These are phyloP conservation scores for Paracanthobrama guichenoti DNA, from an alignment of 2,113 vertebrate species.

Conservation along the genomic window DNA sequence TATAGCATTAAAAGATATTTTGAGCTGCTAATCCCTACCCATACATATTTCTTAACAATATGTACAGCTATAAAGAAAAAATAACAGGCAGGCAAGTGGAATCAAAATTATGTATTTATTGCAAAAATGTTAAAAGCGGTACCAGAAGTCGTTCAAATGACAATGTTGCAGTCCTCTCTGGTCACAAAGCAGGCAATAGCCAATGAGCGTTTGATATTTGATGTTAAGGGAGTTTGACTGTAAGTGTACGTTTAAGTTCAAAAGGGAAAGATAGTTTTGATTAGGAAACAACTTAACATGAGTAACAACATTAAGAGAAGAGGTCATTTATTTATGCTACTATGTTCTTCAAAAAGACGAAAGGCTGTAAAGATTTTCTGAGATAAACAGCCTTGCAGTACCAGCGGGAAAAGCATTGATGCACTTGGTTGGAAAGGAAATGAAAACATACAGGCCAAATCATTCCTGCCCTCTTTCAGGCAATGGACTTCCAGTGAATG, in stretches of 20 bases:
- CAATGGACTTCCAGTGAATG: conserved; percentile 63
- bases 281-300: not conserved
- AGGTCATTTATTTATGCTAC: not conserved
- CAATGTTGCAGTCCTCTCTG: too few species aligned
- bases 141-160: too few species aligned
- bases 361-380: not conserved
- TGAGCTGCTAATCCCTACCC: too few species aligned
- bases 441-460: conserved; percentile 68
- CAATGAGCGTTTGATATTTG: too few species aligned
- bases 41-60: too few species aligned
- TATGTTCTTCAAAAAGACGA: not conserved
- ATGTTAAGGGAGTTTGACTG: too few species aligned
- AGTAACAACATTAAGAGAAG: not conserved
- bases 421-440: conserved; percentile 42
- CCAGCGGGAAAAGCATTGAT: not conserved
- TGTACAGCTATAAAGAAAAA: too few species aligned
- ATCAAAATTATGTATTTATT: not conserved
- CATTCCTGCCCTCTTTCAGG: conserved; percentile 57
- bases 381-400: not conserved
- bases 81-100: too few species aligned
- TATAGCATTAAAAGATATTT: too few species aligned
- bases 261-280: not conserved
- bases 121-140: too few species aligned
- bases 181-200: too few species aligned
- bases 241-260: not conserved